Percentiles rank a stretch among this genome's conserved stretches.
These are phyloP conservation scores for Stegophylla sp. DNA, from an alignment of 2,888 invertebrate species.

Conservation along the genomic window DNA sequence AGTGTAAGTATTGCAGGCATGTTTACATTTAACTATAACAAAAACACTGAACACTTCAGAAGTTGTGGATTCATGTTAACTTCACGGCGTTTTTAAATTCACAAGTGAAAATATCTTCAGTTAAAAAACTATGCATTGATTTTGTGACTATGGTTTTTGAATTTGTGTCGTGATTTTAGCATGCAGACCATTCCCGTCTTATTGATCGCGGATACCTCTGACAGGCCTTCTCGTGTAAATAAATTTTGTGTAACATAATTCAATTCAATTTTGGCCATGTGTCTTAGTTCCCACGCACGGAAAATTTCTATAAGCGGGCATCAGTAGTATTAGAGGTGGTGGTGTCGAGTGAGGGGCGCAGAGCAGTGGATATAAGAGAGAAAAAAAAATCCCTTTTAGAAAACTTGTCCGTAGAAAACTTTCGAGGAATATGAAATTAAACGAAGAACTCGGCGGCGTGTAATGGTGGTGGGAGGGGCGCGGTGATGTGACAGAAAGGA, in stretches of 20 bases:
- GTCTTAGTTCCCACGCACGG: background rate
- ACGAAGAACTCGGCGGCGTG: conserved; percentile 45
- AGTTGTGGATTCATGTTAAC: conserved; percentile 1
- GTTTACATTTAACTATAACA: too few species aligned
- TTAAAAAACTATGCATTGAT: background rate
- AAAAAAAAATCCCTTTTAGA: conserved; percentile 25
- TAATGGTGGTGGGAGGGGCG: conserved; percentile 24
- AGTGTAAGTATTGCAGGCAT: too few species aligned
- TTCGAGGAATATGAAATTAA: conserved; percentile 48
- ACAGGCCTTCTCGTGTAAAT: background rate
- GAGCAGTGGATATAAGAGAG: background rate
- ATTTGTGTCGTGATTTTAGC: background rate
- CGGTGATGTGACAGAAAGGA: conserved; percentile 48
- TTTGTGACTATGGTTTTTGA: background rate
- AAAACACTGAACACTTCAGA: background rate
- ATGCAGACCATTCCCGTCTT: too few species aligned
- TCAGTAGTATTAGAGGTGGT: background rate
- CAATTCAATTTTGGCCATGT: background rate
- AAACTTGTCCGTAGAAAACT: conserved; percentile 46
- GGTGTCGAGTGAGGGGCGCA: background rate
- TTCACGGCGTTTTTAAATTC: background rate
- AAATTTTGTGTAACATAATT: conserved; percentile 8
- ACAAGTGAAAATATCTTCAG: background rate
- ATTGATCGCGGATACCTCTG: too few species aligned
- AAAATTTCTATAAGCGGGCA: background rate